Evolutionary conservation across 1,140 invertebrate species (phyloP).

Genomic region (Leptopilina clavipes): DNA sequence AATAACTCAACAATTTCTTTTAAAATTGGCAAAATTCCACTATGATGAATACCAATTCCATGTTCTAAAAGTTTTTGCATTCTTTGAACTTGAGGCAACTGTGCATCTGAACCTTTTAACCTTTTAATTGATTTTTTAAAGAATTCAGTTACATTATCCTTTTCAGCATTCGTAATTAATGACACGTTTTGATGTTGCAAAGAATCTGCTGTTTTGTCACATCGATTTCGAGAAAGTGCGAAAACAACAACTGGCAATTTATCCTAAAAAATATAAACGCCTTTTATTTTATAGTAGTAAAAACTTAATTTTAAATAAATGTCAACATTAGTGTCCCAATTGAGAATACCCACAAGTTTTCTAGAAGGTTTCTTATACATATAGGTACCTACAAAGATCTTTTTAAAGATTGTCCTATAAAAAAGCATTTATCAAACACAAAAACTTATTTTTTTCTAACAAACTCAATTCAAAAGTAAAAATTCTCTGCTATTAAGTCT

Average conservation of each 20-base stretch:
- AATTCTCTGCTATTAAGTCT: no score
- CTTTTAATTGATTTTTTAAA: conserved; percentile 88
- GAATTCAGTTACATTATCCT: conserved; percentile 87
- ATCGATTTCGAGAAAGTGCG: conserved; percentile 92
- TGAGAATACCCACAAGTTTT: no score
- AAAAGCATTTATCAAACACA: no score
- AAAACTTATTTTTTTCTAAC: no score
- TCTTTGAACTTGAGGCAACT: conserved; percentile 90
- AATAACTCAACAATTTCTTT: conserved; percentile 99
- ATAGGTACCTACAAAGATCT: no score
- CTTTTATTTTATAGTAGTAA: not conserved
- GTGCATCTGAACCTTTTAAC: conserved; percentile 89
- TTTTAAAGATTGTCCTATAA: no score
- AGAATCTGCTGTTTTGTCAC: conserved; percentile 76
- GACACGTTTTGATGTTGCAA: conserved; percentile 71
- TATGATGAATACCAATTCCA: conserved; percentile 97
- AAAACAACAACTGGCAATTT: conserved; percentile 96
- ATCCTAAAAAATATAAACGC: conserved; percentile 70
- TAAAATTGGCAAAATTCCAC: conserved; percentile 96
- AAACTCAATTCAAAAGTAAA: no score
- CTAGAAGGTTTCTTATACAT: no score
- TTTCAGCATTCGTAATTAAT: conserved; percentile 89
- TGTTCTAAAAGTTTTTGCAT: conserved; percentile 87
- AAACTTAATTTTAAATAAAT: not conserved
- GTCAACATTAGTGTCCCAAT: no score